Evolutionary conservation across 2,113 vertebrate species (phyloP).

Genomic region (Sminthopsis crassicaudata): DNA sequence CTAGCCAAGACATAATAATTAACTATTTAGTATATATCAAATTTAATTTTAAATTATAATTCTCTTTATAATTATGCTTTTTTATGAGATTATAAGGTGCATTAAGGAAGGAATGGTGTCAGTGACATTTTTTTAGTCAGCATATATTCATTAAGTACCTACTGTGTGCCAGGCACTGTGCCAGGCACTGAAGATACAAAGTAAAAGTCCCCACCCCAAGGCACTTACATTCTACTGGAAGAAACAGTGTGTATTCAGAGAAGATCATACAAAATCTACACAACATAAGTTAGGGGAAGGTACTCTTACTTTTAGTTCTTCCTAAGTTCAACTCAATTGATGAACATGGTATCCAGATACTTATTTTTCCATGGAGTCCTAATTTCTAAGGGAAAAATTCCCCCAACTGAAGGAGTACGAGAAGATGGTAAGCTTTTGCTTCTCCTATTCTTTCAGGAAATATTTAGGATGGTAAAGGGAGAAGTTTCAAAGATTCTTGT

Average conservation of each 20-base stretch:
- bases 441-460: neutral
- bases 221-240: neutral
- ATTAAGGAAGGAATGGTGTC: neutral
- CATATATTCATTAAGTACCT: neutral
- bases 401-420: neutral
- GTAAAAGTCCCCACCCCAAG: neutral
- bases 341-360: neutral
- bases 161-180: neutral
- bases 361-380: neutral
- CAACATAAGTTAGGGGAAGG: neutral
- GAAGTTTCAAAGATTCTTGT: neutral
- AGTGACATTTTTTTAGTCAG: neutral
- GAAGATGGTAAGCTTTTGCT: neutral
- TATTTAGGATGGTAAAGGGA: neutral
- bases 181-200: neutral
- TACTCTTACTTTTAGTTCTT: neutral
- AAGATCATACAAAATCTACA: neutral
- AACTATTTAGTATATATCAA: neutral
- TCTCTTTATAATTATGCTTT: neutral
- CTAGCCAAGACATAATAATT: neutral
- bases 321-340: neutral
- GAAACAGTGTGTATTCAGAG: neutral
- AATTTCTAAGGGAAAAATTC: neutral
- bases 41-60: neutral
- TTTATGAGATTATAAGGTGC: neutral